A percentile compares a stretch with the other conserved stretches of the same genome.
Conservation (phyloP, 2,888 invertebrate species). For the Crioceris asparagi region DNA sequence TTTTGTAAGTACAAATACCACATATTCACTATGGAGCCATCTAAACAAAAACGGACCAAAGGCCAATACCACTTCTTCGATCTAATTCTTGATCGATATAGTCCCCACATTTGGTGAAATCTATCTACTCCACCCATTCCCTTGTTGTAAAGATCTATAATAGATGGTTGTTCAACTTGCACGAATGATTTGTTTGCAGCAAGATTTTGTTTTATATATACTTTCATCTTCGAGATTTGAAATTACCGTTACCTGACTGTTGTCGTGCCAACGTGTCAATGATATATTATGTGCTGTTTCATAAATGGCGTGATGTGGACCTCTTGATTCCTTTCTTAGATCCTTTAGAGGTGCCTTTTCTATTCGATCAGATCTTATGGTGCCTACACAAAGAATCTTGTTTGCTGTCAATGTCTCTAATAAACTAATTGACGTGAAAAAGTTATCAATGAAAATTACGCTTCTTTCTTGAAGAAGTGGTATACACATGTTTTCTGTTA, state of each 20-base stretch:
- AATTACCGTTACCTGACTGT: no score
- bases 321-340: conserved; percentile 8
- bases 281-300: neutral
- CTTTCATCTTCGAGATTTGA: no score
- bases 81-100: neutral
- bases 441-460: conserved; percentile 1
- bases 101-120: neutral
- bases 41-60: neutral
- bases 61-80: conserved; percentile 3
- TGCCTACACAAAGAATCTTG: conserved; percentile 6
- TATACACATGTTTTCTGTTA: conserved; percentile 3
- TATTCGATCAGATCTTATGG: conserved; percentile 8
- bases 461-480: neutral
- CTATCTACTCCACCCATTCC: conserved; percentile 1
- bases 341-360: conserved; percentile 11
- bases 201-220: neutral
- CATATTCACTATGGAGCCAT: conserved; percentile 1
- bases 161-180: conserved; percentile 3
- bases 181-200: neutral
- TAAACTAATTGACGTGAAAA: conserved; percentile 2
- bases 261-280: neutral
- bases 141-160: no score
- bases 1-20: conserved; percentile 2
- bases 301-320: conserved; percentile 5
- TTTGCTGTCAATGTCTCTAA: conserved; percentile 1